Percentiles rank a stretch among this genome's conserved stretches.
phyloP scores from a whole-genome alignment of 2,797 vertebrate genomes.

The Aulostomus chinensis region DNA sequence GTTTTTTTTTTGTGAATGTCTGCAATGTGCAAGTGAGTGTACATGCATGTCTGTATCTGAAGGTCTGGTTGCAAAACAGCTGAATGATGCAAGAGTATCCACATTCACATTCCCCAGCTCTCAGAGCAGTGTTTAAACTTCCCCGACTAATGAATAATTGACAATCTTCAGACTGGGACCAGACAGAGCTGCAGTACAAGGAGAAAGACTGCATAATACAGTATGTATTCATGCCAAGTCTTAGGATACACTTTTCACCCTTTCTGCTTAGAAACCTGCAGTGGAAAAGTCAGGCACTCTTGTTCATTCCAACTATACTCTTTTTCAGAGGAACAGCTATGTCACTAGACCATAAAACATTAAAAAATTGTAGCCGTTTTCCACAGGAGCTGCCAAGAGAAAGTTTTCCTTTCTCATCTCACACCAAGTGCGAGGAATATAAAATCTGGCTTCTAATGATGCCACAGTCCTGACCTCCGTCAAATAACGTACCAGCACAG shows the following conservation, averaged over 20 bases:
- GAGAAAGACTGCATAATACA: slow-evolving; percentile 6
- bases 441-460: slow-evolving; percentile 11
- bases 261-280: slow-evolving; percentile 10
- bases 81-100: slow-evolving; percentile 57
- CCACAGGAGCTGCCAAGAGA: slow-evolving; percentile 27
- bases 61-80: slow-evolving; percentile 31
- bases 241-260: slow-evolving; percentile 28
- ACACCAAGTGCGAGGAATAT: slow-evolving; percentile 27
- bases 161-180: slow-evolving; percentile 42
- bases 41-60: slow-evolving; percentile 6
- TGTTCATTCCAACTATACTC: not conserved
- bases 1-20: slow-evolving; percentile 15
- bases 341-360: slow-evolving; percentile 37
- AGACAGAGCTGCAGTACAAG: slow-evolving; percentile 37
- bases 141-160: slow-evolving; percentile 63
- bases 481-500: no score
- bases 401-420: slow-evolving; percentile 42
- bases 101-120: slow-evolving; percentile 46
- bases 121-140: slow-evolving; percentile 56
- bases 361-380: no score
- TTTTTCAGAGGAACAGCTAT: slow-evolving; percentile 37
- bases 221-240: slow-evolving; percentile 7
- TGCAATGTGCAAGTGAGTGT: slow-evolving; percentile 9
- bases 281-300: not conserved
- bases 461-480: slow-evolving; percentile 5